Percentiles rank a stretch among this genome's conserved stretches.
Evolutionary conservation across 2,113 vertebrate genomes (phyloP).

Genomic region (Trematocara unimaculatum): DNA sequence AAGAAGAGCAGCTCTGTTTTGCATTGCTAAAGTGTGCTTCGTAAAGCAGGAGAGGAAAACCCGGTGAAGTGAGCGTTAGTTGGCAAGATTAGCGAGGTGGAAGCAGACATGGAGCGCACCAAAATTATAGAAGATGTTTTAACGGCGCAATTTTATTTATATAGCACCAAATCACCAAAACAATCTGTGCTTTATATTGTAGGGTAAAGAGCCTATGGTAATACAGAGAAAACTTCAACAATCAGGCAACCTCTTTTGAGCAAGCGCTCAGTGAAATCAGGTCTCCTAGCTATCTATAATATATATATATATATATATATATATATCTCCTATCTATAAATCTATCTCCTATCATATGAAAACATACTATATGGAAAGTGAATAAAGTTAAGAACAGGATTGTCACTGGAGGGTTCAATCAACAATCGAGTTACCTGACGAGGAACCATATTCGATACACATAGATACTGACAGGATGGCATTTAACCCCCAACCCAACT

Average conservation of each 20-base stretch:
- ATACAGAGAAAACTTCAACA: neutral
- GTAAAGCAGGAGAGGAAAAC: neutral
- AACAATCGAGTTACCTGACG: neutral
- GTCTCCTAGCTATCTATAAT: no score
- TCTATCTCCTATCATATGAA: neutral
- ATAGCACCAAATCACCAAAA: neutral
- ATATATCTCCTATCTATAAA: no score
- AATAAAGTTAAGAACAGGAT: neutral
- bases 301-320: no score
- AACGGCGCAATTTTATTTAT: neutral
- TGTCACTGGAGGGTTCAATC: neutral
- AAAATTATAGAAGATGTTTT: neutral
- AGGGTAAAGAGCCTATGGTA: neutral
- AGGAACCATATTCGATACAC: neutral
- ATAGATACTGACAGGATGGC: neutral
- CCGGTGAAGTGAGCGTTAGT: neutral
- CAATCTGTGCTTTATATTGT: neutral
- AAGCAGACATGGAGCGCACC: neutral
- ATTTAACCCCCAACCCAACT: neutral
- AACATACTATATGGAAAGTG: neutral
- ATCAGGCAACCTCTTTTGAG: neutral
- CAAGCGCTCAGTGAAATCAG: neutral
- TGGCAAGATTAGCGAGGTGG: neutral
- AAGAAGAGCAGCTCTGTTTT: neutral
- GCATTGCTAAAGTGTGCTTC: neutral